Percentiles rank a stretch among this genome's conserved stretches.
Conservation (phyloP, 2,113 vertebrate species). For the Myotis davidii region DNA sequence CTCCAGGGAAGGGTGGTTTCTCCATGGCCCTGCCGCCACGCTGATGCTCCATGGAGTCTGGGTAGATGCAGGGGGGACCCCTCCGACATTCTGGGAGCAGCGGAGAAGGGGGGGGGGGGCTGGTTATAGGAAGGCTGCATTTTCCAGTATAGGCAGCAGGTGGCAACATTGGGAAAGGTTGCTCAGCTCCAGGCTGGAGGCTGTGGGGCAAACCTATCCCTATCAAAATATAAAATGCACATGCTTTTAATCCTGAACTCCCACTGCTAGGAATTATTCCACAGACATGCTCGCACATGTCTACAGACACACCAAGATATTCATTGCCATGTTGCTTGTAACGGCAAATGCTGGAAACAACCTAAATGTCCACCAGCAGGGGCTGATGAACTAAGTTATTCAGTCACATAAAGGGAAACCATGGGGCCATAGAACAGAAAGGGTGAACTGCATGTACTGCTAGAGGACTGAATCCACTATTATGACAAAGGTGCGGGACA, state of each 20-base stretch:
- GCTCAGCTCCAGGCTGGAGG: not conserved
- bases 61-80: not conserved
- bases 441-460: too few species aligned
- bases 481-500: not conserved
- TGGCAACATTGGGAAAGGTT: conserved; percentile 67
- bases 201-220: too few species aligned
- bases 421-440: not conserved
- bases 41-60: accelerated
- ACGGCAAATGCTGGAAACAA: not conserved
- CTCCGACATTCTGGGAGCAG: not conserved
- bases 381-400: not conserved
- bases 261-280: not conserved
- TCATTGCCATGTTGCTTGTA: not conserved
- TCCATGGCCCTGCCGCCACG: not conserved
- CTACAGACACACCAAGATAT: not conserved
- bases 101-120: accelerated
- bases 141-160: conserved; percentile 65
- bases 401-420: not conserved
- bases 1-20: not conserved
- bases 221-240: not conserved
- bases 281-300: not conserved
- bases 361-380: not conserved
- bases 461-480: not conserved
- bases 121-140: not conserved
- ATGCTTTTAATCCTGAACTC: not conserved